Evolutionary conservation across 2,797 vertebrate genomes (phyloP).

Genomic region (Manis pentadactyla): DNA sequence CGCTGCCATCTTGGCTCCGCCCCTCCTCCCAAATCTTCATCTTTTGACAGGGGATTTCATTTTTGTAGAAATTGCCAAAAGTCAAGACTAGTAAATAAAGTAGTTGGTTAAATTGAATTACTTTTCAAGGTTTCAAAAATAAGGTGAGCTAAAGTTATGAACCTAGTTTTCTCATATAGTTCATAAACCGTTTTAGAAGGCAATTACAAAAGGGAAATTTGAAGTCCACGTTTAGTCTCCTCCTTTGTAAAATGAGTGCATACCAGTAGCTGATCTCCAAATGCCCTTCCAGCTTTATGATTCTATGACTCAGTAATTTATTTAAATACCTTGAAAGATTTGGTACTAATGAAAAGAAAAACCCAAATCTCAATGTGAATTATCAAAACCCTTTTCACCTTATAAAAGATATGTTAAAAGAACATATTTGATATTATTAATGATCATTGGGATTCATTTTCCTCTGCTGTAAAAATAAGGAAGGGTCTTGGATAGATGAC

Average conservation of each 20-base stretch:
- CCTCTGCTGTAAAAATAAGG: not conserved
- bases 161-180: conserved; percentile 21
- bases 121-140: conserved; percentile 64
- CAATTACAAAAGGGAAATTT: conserved; percentile 65
- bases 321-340: conserved; percentile 20
- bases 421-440: not conserved
- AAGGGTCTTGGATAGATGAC: not conserved
- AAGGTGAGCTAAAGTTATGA: conserved; percentile 57
- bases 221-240: not conserved
- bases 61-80: conserved; percentile 67
- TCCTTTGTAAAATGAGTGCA: conserved; percentile 31
- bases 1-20: no score
- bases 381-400: not conserved
- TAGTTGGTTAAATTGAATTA: conserved; percentile 67
- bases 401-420: not conserved
- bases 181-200: conserved; percentile 58
- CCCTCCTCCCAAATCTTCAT: conserved; percentile 75
- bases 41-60: conserved; percentile 70
- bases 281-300: not conserved
- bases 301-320: not conserved
- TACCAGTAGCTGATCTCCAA: not conserved
- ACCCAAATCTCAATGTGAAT: not conserved
- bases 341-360: conserved; percentile 32
- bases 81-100: conserved; percentile 69
- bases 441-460: conserved; percentile 13